Conservation (phyloP, 2,113 vertebrate genomes). For the Probosciger aterrimus region DNA sequence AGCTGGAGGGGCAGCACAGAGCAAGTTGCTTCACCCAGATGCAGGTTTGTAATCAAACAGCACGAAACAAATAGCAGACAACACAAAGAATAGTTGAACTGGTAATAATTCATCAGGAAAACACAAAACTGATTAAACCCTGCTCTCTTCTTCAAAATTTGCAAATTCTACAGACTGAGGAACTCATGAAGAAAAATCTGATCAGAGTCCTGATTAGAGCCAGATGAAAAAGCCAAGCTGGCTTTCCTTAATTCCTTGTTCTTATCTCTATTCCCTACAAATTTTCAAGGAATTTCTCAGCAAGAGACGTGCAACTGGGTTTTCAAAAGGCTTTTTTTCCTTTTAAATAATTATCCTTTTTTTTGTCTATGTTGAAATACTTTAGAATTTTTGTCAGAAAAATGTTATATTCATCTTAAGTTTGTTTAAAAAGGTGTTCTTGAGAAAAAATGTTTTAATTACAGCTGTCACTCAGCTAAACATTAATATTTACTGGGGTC, state of each 20-base stretch:
- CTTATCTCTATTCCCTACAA: not conserved
- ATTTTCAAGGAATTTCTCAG: not conserved
- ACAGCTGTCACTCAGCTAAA: not conserved
- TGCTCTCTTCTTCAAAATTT: not conserved
- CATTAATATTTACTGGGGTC: not conserved
- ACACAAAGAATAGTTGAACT: not conserved
- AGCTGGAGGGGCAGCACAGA: fast-evolving
- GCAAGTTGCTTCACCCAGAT: fast-evolving
- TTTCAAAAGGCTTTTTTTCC: not conserved
- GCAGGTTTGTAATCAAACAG: not conserved
- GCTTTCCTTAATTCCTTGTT: not conserved
- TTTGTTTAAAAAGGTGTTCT: not conserved
- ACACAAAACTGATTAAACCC: not conserved
- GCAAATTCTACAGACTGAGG: not conserved
- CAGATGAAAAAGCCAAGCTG: not conserved
- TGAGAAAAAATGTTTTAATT: not conserved
- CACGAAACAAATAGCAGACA: not conserved
- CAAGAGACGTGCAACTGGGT: not conserved
- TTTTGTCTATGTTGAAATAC: not conserved
- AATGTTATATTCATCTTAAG: not conserved
- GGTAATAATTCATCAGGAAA: not conserved
- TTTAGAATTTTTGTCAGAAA: not conserved
- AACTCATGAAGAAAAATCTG: not conserved
- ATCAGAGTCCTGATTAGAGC: not conserved
- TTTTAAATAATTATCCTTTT: not conserved